These are phyloP conservation scores for Cerastis rubricosa DNA, from an alignment of 2,888 invertebrate genomes.

Conservation along the genomic window DNA sequence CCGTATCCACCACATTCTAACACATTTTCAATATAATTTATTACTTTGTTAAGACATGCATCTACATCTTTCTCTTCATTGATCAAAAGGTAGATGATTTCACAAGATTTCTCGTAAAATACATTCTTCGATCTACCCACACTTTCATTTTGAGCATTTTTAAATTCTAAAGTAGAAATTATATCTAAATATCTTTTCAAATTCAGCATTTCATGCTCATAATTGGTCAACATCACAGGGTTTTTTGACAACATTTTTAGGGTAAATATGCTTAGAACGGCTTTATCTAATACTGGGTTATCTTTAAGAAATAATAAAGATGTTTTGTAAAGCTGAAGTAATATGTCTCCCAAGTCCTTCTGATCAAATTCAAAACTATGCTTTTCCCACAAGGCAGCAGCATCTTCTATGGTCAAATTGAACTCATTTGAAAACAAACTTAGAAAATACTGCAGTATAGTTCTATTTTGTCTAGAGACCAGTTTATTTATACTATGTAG, in stretches of 20 bases:
- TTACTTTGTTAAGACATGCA: conserved; percentile 64
- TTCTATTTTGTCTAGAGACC: conserved; percentile 71
- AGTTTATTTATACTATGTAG: conserved; percentile 45
- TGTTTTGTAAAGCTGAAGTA: conserved; percentile 76
- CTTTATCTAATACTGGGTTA: conserved; percentile 73
- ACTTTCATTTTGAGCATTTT: conserved; percentile 71
- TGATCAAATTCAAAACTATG: conserved; percentile 62
- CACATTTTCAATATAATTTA: conserved; percentile 78
- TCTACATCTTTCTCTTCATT: conserved; percentile 59
- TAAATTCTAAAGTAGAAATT: conserved; percentile 67
- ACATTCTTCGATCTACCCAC: conserved; percentile 80
- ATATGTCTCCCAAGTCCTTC: conserved; percentile 64
- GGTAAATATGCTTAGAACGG: conserved; percentile 75
- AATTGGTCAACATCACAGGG: conserved; percentile 60
- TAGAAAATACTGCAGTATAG: conserved; percentile 74
- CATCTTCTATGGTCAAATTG: conserved; percentile 71
- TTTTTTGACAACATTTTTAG: conserved; percentile 72
- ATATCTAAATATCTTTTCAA: conserved; percentile 71
- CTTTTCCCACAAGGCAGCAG: conserved; percentile 70
- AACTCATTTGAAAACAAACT: conserved; percentile 74
- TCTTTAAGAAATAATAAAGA: conserved; percentile 75
- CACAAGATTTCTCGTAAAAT: conserved; percentile 82
- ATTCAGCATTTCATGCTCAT: conserved; percentile 75
- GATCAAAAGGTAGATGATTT: conserved; percentile 74
- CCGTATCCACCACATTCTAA: conserved; percentile 88